A percentile compares a stretch with the other conserved stretches of the same genome.
phyloP scores from a whole-genome alignment of 2,797 vertebrate species.

The Leucoraja ocellata region DNA sequence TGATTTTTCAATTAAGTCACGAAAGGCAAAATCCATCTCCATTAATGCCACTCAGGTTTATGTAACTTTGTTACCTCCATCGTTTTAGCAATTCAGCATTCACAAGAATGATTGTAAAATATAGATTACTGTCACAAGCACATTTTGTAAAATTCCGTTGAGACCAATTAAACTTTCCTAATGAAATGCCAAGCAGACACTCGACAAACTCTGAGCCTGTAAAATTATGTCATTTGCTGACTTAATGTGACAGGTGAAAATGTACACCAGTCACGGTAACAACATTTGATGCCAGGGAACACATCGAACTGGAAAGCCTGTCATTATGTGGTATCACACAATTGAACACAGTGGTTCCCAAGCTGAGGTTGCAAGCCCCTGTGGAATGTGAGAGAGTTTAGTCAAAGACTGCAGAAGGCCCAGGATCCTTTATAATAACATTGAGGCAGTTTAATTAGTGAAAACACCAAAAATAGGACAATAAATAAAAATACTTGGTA shows the following conservation, averaged over 20 bases:
- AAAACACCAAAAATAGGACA: no score
- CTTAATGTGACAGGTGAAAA: background rate
- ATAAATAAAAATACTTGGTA: no score
- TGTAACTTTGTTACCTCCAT: background rate
- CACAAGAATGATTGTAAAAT: background rate
- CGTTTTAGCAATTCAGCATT: background rate
- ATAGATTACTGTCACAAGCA: background rate
- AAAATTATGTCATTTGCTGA: background rate
- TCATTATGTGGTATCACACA: background rate
- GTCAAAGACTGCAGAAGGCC: no score
- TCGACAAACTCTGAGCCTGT: background rate
- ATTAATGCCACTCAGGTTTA: background rate
- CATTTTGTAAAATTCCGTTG: background rate
- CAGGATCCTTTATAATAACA: no score
- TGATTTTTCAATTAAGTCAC: background rate
- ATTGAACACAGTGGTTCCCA: background rate
- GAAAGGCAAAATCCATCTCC: background rate
- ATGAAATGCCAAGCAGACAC: conserved; percentile 16
- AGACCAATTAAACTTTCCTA: background rate
- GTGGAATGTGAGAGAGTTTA: no score
- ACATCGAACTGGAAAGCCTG: background rate
- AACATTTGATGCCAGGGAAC: background rate
- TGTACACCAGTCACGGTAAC: background rate
- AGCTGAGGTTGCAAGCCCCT: no score
- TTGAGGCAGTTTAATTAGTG: no score